phyloP scores from a whole-genome alignment of 2,797 vertebrate genomes.

The Tarsius wallacei region DNA sequence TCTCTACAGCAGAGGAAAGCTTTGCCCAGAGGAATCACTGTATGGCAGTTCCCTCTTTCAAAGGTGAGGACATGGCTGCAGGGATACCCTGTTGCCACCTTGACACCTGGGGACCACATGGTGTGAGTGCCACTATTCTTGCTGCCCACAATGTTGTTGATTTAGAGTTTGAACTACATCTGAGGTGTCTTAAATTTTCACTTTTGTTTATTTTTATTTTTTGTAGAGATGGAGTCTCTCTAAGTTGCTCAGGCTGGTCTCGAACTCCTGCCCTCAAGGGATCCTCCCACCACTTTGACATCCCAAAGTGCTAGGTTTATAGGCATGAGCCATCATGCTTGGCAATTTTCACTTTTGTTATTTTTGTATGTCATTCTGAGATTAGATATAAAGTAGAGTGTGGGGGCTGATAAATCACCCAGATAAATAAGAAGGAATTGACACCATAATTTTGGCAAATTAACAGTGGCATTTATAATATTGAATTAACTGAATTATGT shows the following conservation, averaged over 20 bases:
- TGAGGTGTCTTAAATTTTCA: neutral
- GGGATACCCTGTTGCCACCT: neutral
- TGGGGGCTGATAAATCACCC: neutral
- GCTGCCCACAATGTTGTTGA: neutral
- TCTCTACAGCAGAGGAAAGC: neutral
- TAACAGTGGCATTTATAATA: neutral
- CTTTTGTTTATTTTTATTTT: neutral
- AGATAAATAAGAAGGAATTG: slow-evolving; percentile 5
- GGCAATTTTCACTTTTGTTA: neutral
- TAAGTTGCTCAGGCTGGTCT: too few relatives aligned
- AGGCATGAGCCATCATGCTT: too few relatives aligned
- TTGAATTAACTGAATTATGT: neutral
- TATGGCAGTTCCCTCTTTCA: neutral
- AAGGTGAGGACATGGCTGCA: neutral
- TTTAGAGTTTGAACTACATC: neutral
- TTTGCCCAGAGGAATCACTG: neutral
- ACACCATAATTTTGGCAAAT: neutral
- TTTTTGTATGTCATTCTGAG: neutral
- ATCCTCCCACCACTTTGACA: too few relatives aligned
- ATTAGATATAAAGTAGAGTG: slow-evolving; percentile 35
- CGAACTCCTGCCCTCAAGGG: too few relatives aligned
- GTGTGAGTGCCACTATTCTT: neutral
- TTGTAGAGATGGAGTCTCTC: too few relatives aligned
- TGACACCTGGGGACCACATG: neutral
- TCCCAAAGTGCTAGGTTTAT: too few relatives aligned